A percentile compares a stretch with the other conserved stretches of the same genome.
Evolutionary conservation across 2,888 invertebrate genomes (phyloP).

Genomic region (Stenolophus ochropezus): DNA sequence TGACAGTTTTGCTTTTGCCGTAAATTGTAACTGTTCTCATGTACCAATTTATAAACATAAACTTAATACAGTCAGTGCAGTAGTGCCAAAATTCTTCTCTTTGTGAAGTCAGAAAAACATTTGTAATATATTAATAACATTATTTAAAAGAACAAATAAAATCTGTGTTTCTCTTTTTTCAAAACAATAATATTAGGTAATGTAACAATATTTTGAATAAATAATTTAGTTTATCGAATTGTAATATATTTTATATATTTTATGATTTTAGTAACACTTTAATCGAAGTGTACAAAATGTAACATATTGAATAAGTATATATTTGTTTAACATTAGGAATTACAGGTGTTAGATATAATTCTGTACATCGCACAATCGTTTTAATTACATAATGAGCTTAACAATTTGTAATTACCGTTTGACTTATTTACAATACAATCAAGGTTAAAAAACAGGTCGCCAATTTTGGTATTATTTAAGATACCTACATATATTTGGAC

Average conservation of each 20-base stretch:
- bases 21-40: not conserved
- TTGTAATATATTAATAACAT: not conserved
- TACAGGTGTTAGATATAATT: too few relatives aligned
- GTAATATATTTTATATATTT: not conserved
- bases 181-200: not conserved
- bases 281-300: not conserved
- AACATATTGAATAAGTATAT: not conserved
- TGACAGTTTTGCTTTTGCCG: not conserved
- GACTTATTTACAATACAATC: too few relatives aligned
- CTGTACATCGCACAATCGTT: too few relatives aligned
- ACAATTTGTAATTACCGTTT: too few relatives aligned
- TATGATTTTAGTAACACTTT: not conserved
- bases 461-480: too few relatives aligned
- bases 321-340: not conserved
- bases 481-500: too few relatives aligned
- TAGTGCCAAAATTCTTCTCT: not conserved
- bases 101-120: not conserved
- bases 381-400: too few relatives aligned
- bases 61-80: not conserved
- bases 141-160: not conserved
- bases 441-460: too few relatives aligned
- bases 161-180: not conserved
- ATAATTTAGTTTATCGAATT: too few relatives aligned
- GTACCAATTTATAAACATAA: too few relatives aligned
- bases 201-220: not conserved